Conservation (phyloP, 1,140 invertebrate genomes). For the Planococcus citri region DNA sequence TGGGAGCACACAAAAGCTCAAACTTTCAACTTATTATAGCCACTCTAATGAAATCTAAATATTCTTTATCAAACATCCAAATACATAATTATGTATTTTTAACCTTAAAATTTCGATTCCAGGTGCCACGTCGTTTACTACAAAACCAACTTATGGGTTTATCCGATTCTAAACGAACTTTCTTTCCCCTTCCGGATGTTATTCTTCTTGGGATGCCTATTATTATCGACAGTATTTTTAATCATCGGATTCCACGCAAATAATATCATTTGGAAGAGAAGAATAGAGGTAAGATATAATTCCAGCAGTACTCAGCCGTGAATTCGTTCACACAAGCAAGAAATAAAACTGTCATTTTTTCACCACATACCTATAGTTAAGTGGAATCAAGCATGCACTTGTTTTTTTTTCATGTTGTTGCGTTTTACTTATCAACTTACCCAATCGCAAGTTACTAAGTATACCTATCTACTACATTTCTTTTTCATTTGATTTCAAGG, state of each 20-base stretch:
- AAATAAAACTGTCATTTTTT: no score
- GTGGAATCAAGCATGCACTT: no score
- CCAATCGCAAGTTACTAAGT: no score
- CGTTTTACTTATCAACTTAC: no score
- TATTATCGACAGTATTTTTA: neutral
- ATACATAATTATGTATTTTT: no score
- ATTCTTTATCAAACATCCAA: neutral
- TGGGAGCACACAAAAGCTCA: no score
- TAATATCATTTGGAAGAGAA: neutral
- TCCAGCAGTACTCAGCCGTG: neutral
- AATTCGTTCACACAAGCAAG: neutral
- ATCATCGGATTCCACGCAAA: neutral
- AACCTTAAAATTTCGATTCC: slow-evolving; percentile 28
- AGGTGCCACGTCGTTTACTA: slow-evolving; percentile 60
- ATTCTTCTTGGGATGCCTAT: slow-evolving; percentile 46
- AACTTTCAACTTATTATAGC: no score
- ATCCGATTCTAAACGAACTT: slow-evolving; percentile 66
- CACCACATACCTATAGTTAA: no score
- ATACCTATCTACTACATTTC: no score
- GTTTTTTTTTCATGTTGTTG: no score
- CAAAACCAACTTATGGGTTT: slow-evolving; percentile 68
- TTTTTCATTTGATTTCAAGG: no score
- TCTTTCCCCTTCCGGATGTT: slow-evolving; percentile 50
- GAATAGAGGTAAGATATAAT: neutral
- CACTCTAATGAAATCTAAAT: neutral